Evolutionary conservation across 2,797 vertebrate species (phyloP).

Genomic region (Jordanella pulchra): DNA sequence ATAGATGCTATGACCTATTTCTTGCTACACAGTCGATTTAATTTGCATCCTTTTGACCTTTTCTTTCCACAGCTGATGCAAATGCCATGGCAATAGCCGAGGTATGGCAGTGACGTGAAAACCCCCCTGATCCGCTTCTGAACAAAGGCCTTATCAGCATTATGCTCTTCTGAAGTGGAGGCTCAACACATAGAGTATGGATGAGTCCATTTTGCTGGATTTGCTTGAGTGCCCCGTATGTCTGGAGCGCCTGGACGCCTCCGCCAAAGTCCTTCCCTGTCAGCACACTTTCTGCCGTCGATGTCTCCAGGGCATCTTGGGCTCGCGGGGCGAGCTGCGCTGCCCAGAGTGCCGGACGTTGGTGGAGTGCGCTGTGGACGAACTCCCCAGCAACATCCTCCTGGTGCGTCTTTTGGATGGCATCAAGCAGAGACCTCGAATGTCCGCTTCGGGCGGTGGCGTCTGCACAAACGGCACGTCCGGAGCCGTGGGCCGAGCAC

Average conservation of each 20-base stretch:
- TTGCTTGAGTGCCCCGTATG: constrained; percentile 98
- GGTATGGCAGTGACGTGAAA: constrained; percentile 96
- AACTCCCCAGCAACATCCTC: constrained; percentile 97
- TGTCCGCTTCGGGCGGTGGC: constrained; percentile 65
- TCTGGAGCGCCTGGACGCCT: constrained; percentile 94
- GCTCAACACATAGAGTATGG: constrained; percentile 84
- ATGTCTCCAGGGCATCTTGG: constrained; percentile 93
- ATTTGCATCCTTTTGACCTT: constrained; percentile 41
- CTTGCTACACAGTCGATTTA: constrained; percentile 18
- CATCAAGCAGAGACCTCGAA: constrained; percentile 95
- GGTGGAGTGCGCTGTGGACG: constrained; percentile 92
- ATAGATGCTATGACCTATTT: constrained; percentile 43
- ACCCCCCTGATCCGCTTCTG: constrained; percentile 55
- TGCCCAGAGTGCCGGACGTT: constrained; percentile 97
- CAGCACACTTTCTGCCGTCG: constrained; percentile 98
- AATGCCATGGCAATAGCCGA: constrained; percentile 76
- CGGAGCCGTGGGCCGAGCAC: constrained; percentile 72
- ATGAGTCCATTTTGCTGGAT: constrained; percentile 95
- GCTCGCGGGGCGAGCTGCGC: constrained; percentile 92
- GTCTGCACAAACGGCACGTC: constrained; percentile 77
- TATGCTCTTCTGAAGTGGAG: constrained; percentile 63
- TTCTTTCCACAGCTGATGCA: constrained; percentile 62
- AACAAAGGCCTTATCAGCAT: constrained; percentile 48
- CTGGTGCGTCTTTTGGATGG: constrained; percentile 96
- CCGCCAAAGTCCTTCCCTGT: constrained; percentile 96